These are phyloP conservation scores for Meloe dianella DNA, from an alignment of 2,888 invertebrate genomes.

Conservation along the genomic window DNA sequence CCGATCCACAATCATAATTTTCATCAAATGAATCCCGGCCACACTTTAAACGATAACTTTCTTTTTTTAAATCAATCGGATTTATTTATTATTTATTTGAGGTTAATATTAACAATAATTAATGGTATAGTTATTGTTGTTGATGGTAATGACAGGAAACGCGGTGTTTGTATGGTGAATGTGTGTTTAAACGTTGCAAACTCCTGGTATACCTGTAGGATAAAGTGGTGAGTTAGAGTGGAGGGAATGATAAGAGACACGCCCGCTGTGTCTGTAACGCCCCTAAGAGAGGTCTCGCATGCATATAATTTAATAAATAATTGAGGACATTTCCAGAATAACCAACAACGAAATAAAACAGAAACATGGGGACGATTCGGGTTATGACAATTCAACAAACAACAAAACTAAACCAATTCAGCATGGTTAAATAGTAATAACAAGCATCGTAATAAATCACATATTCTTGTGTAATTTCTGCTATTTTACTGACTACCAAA, in stretches of 20 bases:
- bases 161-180: conserved; percentile 41
- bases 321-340: conserved; percentile 20
- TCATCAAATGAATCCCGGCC: background rate
- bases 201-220: conserved; percentile 45
- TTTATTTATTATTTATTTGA: no score
- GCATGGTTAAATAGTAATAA: no score
- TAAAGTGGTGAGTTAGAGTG: conserved; percentile 41
- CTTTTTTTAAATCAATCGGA: background rate
- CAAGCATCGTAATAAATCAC: no score
- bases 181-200: conserved; percentile 42
- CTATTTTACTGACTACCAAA: no score
- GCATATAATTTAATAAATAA: conserved; percentile 36
- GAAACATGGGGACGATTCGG: background rate
- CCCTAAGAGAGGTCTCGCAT: conserved; percentile 46
- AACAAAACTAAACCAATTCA: no score
- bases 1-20: conserved; percentile 29
- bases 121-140: background rate
- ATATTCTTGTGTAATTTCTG: no score
- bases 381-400: no score
- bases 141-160: conserved; percentile 48
- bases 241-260: conserved; percentile 48
- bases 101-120: no score
- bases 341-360: background rate
- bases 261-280: conserved; percentile 51
- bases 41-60: background rate